These are phyloP conservation scores for Psammodynastes pulverulentus DNA, from an alignment of 2,113 vertebrate genomes.

Conservation along the genomic window DNA sequence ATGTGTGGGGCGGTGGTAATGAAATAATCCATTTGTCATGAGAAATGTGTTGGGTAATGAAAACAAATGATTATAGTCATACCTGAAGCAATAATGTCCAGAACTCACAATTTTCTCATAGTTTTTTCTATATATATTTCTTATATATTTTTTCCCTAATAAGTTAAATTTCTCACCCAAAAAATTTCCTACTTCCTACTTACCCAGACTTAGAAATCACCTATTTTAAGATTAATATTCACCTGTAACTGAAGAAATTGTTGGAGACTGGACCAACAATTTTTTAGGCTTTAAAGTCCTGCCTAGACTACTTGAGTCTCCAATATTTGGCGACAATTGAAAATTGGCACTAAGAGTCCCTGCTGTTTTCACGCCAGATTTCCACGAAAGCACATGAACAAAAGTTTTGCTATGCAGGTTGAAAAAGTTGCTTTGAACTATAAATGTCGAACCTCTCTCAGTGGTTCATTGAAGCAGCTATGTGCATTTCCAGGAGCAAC, in stretches of 20 bases:
- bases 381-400: background rate
- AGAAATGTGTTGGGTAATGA: background rate
- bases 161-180: background rate
- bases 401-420: background rate
- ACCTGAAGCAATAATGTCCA: background rate
- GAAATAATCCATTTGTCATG: background rate
- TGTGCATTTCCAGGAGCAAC: background rate
- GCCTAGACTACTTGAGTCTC: background rate
- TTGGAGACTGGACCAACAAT: background rate
- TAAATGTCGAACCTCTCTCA: background rate
- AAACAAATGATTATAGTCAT: background rate
- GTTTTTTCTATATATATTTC: background rate
- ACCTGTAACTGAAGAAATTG: background rate
- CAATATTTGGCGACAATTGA: background rate
- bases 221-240: background rate
- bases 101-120: background rate
- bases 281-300: background rate
- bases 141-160: background rate
- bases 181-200: background rate
- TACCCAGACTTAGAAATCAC: background rate
- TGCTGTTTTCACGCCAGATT: background rate
- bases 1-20: background rate
- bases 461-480: background rate
- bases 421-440: background rate
- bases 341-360: background rate